Conservation (phyloP, 2,113 vertebrate species). For the Colossoma macropomum region DNA sequence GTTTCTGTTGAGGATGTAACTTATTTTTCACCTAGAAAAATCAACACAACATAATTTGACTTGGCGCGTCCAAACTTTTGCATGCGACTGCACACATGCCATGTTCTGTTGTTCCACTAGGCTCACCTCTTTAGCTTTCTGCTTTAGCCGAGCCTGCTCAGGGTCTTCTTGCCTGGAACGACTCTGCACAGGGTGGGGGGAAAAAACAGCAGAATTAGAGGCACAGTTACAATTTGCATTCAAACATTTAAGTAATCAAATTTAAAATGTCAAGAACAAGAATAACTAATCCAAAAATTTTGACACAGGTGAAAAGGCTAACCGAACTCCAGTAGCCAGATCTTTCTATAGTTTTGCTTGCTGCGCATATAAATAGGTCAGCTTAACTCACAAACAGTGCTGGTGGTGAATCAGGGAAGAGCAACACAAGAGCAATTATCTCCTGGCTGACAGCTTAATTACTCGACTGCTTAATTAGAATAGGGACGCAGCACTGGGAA, state of each 20-base stretch:
- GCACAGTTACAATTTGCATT: not conserved
- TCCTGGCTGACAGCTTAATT: conserved; percentile 52
- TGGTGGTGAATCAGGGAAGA: conserved; percentile 24
- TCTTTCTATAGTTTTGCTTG: not conserved
- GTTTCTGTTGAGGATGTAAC: no score
- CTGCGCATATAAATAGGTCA: conserved; percentile 42
- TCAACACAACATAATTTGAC: no score
- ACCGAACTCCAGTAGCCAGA: not conserved
- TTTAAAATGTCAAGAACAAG: not conserved
- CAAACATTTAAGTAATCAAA: not conserved
- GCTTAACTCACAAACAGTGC: conserved; percentile 30
- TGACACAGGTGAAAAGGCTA: not conserved
- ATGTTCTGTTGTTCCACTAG: conserved; percentile 67
- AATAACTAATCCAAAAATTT: not conserved
- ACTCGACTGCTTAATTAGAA: conserved; percentile 49
- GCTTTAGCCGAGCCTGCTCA: conserved; percentile 90
- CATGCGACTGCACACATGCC: not conserved
- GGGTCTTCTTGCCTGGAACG: conserved; percentile 94
- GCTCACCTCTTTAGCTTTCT: conserved; percentile 96
- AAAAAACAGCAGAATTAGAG: conserved; percentile 48
- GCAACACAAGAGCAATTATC: conserved; percentile 50
- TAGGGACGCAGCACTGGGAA: conserved; percentile 34
- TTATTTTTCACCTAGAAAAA: no score
- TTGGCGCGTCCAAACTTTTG: no score
- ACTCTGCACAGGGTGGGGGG: conserved; percentile 81